A percentile compares a stretch with the other conserved stretches of the same genome.
These are phyloP conservation scores for Chrysochloris asiatica DNA, from an alignment of 2,113 vertebrate species.

Conservation along the genomic window DNA sequence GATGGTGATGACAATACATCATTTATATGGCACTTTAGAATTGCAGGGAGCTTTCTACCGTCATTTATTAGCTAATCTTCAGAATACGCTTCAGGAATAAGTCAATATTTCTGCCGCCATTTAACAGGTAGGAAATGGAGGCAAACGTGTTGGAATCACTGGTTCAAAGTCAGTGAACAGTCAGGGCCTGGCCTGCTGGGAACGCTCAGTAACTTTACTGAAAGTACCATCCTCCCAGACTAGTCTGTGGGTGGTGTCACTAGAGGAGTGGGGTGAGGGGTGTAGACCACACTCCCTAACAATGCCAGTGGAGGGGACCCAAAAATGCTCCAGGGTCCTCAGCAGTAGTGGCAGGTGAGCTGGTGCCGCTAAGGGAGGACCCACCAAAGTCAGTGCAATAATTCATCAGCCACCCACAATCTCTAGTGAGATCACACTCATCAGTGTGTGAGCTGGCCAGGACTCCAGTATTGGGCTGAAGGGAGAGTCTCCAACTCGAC, in stretches of 20 bases:
- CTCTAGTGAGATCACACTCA: too few species aligned
- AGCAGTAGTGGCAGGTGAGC: background rate
- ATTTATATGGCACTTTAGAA: conserved; percentile 77
- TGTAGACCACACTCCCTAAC: too few species aligned
- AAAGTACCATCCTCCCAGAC: background rate
- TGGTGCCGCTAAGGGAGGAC: too few species aligned
- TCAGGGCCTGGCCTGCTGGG: background rate
- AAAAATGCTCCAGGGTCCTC: background rate
- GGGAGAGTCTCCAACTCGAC: too few species aligned
- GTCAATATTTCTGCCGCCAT: conserved; percentile 70
- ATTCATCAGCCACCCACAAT: too few species aligned
- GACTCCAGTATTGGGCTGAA: too few species aligned
- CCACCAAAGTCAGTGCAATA: too few species aligned
- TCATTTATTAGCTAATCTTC: conserved; percentile 76
- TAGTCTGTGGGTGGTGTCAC: background rate
- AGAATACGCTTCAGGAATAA: conserved; percentile 70
- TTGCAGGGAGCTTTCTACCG: conserved; percentile 64
- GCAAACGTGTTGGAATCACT: background rate
- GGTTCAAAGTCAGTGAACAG: conserved; percentile 8
- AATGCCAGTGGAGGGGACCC: background rate
- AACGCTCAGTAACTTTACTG: background rate
- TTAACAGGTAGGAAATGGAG: conserved; percentile 74
- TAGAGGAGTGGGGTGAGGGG: background rate
- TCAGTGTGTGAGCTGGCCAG: too few species aligned
- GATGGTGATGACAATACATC: conserved; percentile 76